These are phyloP conservation scores for Trididemnum miniatum DNA, from an alignment of 23 tunicate genomes.

Conservation along the genomic window DNA sequence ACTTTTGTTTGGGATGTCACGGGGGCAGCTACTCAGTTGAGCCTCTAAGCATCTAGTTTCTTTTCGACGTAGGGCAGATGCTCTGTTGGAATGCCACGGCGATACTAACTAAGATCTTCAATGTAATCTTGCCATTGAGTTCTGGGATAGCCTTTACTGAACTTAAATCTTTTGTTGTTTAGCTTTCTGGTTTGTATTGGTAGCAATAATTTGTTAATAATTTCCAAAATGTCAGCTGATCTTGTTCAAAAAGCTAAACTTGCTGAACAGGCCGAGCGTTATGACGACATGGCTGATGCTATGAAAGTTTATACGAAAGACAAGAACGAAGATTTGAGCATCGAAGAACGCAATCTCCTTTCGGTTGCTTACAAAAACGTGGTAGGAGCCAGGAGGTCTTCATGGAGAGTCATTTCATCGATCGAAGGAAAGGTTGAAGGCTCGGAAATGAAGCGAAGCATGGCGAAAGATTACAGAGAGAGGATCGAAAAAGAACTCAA, in stretches of 20 bases:
- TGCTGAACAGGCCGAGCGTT: conserved; percentile 38
- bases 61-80: no score
- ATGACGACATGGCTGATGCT: conserved; percentile 26
- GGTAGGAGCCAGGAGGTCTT: conserved; percentile 67
- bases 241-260: conserved; percentile 38
- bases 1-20: no score
- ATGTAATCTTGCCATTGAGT: no score
- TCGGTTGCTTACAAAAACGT: conserved; percentile 52
- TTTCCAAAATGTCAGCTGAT: no score
- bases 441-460: conserved; percentile 11
- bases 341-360: conserved; percentile 35
- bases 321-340: neutral
- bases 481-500: conserved; percentile 58
- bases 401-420: conserved; percentile 77
- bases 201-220: no score
- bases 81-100: no score
- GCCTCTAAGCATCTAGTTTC: no score
- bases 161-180: no score
- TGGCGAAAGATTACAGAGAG: conserved; percentile 44
- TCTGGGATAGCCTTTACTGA: no score
- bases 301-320: conserved; percentile 4
- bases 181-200: no score
- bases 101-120: no score
- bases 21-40: no score
- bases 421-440: conserved; percentile 48